A percentile compares a stretch with the other conserved stretches of the same genome.
phyloP scores from a whole-genome alignment of 1,140 invertebrate genomes.

The Drosophila athabasca region DNA sequence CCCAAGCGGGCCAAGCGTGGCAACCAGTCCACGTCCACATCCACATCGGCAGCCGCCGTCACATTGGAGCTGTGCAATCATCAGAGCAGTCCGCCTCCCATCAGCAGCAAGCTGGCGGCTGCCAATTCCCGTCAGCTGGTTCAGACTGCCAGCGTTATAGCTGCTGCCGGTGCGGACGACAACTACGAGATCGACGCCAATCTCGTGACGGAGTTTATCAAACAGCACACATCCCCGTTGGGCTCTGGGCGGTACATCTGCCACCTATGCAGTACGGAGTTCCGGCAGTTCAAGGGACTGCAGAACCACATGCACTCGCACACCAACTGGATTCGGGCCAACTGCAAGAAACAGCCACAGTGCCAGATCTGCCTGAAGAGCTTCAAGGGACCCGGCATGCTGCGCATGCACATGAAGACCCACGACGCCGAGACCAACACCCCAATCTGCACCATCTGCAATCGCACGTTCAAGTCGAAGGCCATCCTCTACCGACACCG shows the following conservation, averaged over 20 bases:
- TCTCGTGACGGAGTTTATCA: conserved; percentile 78
- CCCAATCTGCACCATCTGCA: conserved; percentile 86
- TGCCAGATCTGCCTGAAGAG: conserved; percentile 86
- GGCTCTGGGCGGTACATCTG: conserved; percentile 85
- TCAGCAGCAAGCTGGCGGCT: conserved; percentile 65
- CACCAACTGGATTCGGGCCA: conserved; percentile 86
- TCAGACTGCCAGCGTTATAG: conserved; percentile 77
- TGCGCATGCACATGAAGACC: conserved; percentile 87
- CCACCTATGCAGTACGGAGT: conserved; percentile 86
- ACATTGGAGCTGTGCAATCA: conserved; percentile 64
- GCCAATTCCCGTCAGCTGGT: conserved; percentile 72
- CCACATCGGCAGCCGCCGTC: conserved; percentile 6
- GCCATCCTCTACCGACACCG: conserved; percentile 86
- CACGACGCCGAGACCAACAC: conserved; percentile 85
- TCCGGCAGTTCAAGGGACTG: conserved; percentile 85
- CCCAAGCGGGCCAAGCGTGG: conserved; percentile 59
- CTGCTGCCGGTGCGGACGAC: conserved; percentile 69
- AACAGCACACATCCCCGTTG: conserved; percentile 70
- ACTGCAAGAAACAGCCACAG: conserved; percentile 86
- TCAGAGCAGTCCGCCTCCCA: conserved; percentile 48
- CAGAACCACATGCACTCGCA: conserved; percentile 86
- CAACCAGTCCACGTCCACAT: conserved; percentile 13
- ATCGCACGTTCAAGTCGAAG: conserved; percentile 85
- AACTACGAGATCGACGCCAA: conserved; percentile 78
- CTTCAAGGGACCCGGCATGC: conserved; percentile 86